phyloP scores from a whole-genome alignment of 2,888 invertebrate species.

The Clistopyga incitator region DNA sequence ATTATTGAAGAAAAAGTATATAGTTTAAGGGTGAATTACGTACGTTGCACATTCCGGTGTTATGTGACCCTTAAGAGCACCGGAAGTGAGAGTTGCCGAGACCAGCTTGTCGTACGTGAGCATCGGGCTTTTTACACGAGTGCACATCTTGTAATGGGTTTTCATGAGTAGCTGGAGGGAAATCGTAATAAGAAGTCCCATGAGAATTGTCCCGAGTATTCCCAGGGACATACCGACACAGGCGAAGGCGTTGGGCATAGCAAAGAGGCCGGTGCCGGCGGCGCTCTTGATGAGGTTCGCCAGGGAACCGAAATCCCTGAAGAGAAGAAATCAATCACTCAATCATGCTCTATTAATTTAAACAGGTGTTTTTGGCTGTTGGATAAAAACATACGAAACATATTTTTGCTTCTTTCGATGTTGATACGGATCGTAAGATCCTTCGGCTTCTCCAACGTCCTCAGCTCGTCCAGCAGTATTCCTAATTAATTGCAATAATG shows the following conservation, averaged over 20 bases:
- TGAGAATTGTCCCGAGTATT: constrained; percentile 70
- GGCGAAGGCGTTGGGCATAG: constrained; percentile 75
- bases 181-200: constrained; percentile 72
- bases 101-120: constrained; percentile 74
- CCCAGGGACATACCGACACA: constrained; percentile 74
- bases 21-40: constrained; percentile 40
- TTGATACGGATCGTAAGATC: constrained; percentile 70
- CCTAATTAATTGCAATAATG: constrained; percentile 24
- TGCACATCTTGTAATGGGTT: constrained; percentile 72
- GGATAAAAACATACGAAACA: constrained; percentile 70
- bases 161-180: constrained; percentile 72
- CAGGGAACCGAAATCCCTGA: constrained; percentile 72
- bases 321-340: not conserved
- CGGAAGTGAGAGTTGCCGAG: constrained; percentile 64
- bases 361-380: not conserved
- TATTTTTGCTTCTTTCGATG: constrained; percentile 64
- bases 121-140: constrained; percentile 63
- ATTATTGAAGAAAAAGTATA: not conserved
- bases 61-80: constrained; percentile 60
- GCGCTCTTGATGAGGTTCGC: constrained; percentile 74
- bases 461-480: constrained; percentile 31
- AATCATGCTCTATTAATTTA: not conserved
- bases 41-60: constrained; percentile 69
- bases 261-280: constrained; percentile 75
- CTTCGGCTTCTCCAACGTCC: constrained; percentile 35